Evolutionary conservation across 2,113 vertebrate genomes (phyloP), one percentile per base, ranked within the genome.

Genomic region (Eurystomus gularis): DNA sequence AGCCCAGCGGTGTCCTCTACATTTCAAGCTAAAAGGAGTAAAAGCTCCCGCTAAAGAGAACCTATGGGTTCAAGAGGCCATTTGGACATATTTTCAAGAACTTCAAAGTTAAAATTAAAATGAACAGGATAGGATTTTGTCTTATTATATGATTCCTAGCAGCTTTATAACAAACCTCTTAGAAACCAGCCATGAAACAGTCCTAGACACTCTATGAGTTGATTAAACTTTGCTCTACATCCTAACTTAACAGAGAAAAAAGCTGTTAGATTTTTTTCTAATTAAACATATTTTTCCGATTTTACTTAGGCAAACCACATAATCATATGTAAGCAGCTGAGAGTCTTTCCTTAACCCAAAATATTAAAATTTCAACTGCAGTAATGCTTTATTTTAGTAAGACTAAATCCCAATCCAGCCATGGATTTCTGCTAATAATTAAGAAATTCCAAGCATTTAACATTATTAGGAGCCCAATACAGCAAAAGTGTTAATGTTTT

Each of bases 281-380:
- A 92, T 93, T 88, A 86, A 93, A 69, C 9, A 11, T 68, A 4
- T 81, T 86, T 92, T 92, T 92, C 48, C 70, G 28, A 75, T 93
- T 88, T 96, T 95, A 75, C 72, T 93, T 93, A 81, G 46, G 46
- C 42, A 94, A 97, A 90, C 72, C 26, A 51, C 31, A 58, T 92
- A 92, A 92, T 86, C 85, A 17, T 90, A 83, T 71, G 68, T 78
- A 88, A 94, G 88, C 64, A 90, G 51, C 82, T 81, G 64, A 83
- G 42, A 86, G 24, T 54, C 25, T 46, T 91, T 83, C 17, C 51
- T 90, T 88, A 83, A 68, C 39, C 70, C 20, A 84, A 82, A 94
- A 73, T 94, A 88, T 78, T 94, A 78, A 93, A 73, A 75, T 90
- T 64, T 81, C 37, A 86, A 54, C 24, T 40, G 44, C 31, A 58